Percentiles rank a stretch among this genome's conserved stretches.
These are phyloP conservation scores for Bathybates hornii DNA, from an alignment of 2,113 vertebrate species.

Conservation along the genomic window DNA sequence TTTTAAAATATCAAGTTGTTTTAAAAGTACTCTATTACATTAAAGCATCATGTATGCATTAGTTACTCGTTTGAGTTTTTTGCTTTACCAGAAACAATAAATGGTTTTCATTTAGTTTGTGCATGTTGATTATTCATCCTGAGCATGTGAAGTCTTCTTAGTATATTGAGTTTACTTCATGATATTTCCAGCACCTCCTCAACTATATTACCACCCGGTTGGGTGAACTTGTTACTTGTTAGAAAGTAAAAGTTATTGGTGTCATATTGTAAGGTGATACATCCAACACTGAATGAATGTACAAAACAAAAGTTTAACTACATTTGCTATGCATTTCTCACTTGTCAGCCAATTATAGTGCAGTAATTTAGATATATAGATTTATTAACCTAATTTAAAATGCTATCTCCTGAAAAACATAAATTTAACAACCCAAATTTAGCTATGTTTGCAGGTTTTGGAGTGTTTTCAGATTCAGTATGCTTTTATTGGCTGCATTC, in stretches of 20 bases:
- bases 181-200: background rate
- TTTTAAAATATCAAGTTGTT: background rate
- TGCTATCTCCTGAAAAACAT: background rate
- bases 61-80: background rate
- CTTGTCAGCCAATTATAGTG: background rate
- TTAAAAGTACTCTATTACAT: background rate
- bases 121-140: background rate
- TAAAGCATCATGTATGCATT: background rate
- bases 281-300: background rate
- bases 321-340: background rate
- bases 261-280: background rate
- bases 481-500: background rate
- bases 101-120: background rate
- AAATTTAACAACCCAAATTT: background rate
- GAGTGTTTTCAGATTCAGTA: background rate
- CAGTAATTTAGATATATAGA: background rate
- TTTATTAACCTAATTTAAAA: background rate
- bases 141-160: background rate
- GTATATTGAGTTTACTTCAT: background rate
- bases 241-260: background rate
- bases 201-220: background rate
- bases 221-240: background rate
- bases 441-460: background rate
- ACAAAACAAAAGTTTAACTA: background rate
- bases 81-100: background rate